Conservation (phyloP, 2,888 invertebrate genomes). For the Brachypterus glaber region DNA sequence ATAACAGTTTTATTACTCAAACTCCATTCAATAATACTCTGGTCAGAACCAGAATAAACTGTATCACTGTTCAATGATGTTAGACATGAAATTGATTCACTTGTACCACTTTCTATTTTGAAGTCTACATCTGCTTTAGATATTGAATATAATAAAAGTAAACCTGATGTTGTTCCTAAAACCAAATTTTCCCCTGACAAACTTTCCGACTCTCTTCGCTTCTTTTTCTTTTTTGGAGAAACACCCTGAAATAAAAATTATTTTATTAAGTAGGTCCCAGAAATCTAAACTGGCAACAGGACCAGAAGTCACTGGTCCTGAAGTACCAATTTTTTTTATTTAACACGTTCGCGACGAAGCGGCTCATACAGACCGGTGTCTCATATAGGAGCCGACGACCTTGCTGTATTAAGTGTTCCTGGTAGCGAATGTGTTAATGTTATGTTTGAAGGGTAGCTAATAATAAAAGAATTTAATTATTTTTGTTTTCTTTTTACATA, state of each 20-base stretch:
- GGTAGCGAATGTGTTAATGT: no score
- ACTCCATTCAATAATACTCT: slow-evolving; percentile 49
- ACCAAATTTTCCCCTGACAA: slow-evolving; percentile 48
- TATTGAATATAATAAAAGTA: slow-evolving; percentile 61
- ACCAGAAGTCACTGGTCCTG: no score
- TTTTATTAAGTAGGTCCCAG: slow-evolving; percentile 10
- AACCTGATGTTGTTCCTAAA: slow-evolving; percentile 64
- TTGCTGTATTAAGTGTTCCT: no score
- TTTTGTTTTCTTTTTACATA: no score
- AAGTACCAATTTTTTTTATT: no score
- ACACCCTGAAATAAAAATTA: slow-evolving; percentile 33
- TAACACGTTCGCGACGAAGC: no score
- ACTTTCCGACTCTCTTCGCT: slow-evolving; percentile 38
- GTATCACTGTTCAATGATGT: slow-evolving; percentile 49
- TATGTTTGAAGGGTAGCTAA: no score
- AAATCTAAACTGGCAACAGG: no score
- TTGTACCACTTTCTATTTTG: slow-evolving; percentile 43
- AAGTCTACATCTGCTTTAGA: slow-evolving; percentile 54
- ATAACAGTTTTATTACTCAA: slow-evolving; percentile 42
- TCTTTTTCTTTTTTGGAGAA: slow-evolving; percentile 44
- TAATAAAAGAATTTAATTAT: no score
- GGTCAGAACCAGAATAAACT: slow-evolving; percentile 47
- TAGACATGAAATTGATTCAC: slow-evolving; percentile 39
- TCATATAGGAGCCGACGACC: no score
- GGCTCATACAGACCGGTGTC: no score